Conservation (phyloP, 2,888 invertebrate species). For the Drosophila picticornis region DNA sequence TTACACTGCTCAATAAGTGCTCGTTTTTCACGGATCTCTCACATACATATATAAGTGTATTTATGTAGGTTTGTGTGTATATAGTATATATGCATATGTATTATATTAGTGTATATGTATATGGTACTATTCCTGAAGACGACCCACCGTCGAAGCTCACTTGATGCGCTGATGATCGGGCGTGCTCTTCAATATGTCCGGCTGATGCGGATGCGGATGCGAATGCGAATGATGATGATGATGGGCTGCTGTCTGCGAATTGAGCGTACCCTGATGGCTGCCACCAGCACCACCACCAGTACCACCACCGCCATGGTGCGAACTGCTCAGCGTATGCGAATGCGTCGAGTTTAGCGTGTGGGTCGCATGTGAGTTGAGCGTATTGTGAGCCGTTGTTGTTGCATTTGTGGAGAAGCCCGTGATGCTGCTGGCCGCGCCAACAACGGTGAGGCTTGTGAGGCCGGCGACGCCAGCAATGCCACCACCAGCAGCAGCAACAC, state of each 20-base stretch:
- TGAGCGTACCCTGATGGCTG: slow-evolving; percentile 84
- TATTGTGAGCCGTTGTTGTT: slow-evolving; percentile 87
- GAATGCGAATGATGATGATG: slow-evolving; percentile 86
- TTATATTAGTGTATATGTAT: slow-evolving; percentile 6
- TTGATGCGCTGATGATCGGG: slow-evolving; percentile 91
- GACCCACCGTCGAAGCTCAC: slow-evolving; percentile 46
- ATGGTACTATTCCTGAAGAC: slow-evolving; percentile 16
- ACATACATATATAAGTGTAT: background rate
- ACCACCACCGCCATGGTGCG: slow-evolving; percentile 80
- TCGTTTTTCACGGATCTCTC: slow-evolving; percentile 14
- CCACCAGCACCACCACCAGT: slow-evolving; percentile 62
- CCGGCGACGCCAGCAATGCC: slow-evolving; percentile 46
- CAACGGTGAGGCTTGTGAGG: slow-evolving; percentile 59
- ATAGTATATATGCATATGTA: slow-evolving; percentile 3
- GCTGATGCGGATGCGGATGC: slow-evolving; percentile 86
- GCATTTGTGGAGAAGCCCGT: slow-evolving; percentile 84
- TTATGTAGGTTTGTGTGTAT: slow-evolving; percentile 11
- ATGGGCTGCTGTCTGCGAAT: slow-evolving; percentile 76
- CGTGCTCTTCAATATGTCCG: slow-evolving; percentile 94
- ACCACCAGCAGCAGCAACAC: slow-evolving; percentile 37
- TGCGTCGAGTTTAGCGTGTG: slow-evolving; percentile 86
- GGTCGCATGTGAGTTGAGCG: slow-evolving; percentile 87
- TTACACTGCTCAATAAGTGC: slow-evolving; percentile 19
- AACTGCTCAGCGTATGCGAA: slow-evolving; percentile 85
- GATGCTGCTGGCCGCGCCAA: slow-evolving; percentile 59